These are phyloP conservation scores for Ormia ochracea DNA, from an alignment of 2,888 invertebrate genomes.

Conservation along the genomic window DNA sequence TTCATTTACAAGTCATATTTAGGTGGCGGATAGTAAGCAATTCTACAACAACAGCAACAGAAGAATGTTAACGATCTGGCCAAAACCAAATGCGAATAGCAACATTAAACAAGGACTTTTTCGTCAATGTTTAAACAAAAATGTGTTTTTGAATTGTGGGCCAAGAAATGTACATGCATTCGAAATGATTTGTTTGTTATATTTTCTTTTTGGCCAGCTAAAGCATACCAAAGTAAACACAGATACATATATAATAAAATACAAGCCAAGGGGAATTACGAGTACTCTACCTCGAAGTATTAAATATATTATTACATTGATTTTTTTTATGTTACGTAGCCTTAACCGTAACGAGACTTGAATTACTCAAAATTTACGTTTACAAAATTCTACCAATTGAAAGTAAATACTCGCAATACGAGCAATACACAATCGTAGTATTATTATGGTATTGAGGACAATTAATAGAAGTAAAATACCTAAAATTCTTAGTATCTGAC, in stretches of 20 bases:
- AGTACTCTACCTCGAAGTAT: too few species aligned
- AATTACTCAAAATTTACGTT: too few species aligned
- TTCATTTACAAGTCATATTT: slow-evolving; percentile 16
- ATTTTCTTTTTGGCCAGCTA: slow-evolving; percentile 35
- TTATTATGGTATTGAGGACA: too few species aligned
- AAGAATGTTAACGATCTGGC: slow-evolving; percentile 40
- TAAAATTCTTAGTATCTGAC: too few species aligned
- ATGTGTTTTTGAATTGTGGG: slow-evolving; percentile 46
- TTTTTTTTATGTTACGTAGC: too few species aligned
- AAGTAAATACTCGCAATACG: too few species aligned
- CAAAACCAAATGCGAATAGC: slow-evolving; percentile 31
- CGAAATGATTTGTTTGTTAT: slow-evolving; percentile 21
- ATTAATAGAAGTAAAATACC: not conserved
- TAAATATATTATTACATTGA: too few species aligned
- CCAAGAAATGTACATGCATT: slow-evolving; percentile 23
- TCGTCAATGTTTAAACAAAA: slow-evolving; percentile 54
- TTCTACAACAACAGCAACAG: not conserved
- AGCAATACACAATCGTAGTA: too few species aligned
- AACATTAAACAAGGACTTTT: slow-evolving; percentile 47
- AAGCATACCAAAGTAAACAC: slow-evolving; percentile 38
- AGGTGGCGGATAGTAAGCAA: not conserved
- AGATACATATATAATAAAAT: slow-evolving; percentile 9
- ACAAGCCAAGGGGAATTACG: not conserved
- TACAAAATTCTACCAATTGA: too few species aligned
- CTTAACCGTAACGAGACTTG: too few species aligned